Base-by-base conservation (phyloP, 2,888 invertebrate species). In the Oithona nana region DNA sequence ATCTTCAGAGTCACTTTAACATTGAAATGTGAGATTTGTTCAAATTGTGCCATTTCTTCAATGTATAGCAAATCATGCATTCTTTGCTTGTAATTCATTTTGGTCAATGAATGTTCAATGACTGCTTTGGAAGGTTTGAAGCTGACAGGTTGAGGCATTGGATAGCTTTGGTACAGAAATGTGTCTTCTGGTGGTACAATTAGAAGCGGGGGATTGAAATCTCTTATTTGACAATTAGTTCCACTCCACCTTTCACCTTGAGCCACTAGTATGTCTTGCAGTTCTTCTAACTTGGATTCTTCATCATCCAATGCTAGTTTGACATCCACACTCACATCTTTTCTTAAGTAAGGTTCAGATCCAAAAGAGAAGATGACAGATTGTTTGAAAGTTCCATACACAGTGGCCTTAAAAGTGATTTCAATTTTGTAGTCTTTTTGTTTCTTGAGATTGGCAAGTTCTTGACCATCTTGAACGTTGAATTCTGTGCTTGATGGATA, bases 341-440 rank as follows among this genome's bases (percentile, higher is more conserved):
- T 79, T 6, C 82, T 79, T 2, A 83, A 70, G 26, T 80, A 75
- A 54, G 82, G 81, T 69, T 81, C 79, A 60, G 73, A 71, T 1
- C 83, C 83, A 69, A 84, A 82, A 71, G 84, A 85, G 71, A 86
- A 84, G 2, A 86, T 80, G 1, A 87, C 76, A 1, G 83, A 80
- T 71, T 88, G 86, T 1, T 83, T 78, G 71, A 86, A 87, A 2
- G 85, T 85, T 28, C 83, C 86, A 70, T 82, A 86, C 64, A 85
- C 82, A 66, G 82, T 81, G 0, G 83, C 83, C 61, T 77, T 75
- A 71, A 83, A 84, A 57, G 75, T 75, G 50, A 84, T 75, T 59
- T 75, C 75, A 1, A 80, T 73, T 65, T 74, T 73, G 68, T 66
- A 66, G 28, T n/a, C n/a, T n/a, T n/a, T n/a, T n/a, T n/a, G n/a